Evolutionary conservation across 2,797 vertebrate genomes (phyloP), one percentile per base, ranked within the genome.

Genomic region (Poecilia velifera): DNA sequence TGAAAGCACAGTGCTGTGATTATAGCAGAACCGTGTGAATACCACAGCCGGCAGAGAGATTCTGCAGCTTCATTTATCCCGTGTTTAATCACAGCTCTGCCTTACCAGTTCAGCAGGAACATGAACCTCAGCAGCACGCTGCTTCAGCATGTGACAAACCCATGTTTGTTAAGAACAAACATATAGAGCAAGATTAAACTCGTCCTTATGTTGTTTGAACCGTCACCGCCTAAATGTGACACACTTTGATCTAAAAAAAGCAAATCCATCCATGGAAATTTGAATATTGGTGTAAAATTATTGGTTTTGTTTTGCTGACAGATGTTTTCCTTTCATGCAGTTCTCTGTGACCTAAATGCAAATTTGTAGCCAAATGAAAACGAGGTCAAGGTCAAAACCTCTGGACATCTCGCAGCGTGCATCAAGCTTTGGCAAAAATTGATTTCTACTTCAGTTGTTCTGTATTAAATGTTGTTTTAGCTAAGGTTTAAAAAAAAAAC

Each of bases 11-110:
- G 59, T 20, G 88, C 90, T 86, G 75, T 75, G 91, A 91, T 82
- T 96, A 92, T 96, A 86, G 92, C 91, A 86, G 77, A 49, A 79
- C 41, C 45, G 91, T 82, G 89, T 90, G 92, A 95, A 93, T 87
- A 90, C 90, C 93, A 89, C 94, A 91, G 87, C 73, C 76, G 85
- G 83, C 64, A 89, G 90, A 90, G 88, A 95, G 84, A 84, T 92
- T 92, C 88, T 87, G 73, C 74, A 73, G 55, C 79, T 86, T 78
- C 41, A 73, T 79, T 83, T 85, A 87, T 79, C 77, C 53, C 45
- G 31, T 76, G 22, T 74, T 45, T 82, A 64, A 78, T 85, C 82
- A 77, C 7, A 25, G 36, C 82, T 51, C 79, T 76, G 66, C 59
- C 77, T 79, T 53, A 59, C 66, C 79, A 64, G 72, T 89, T 89